phyloP scores from a whole-genome alignment of 2,888 invertebrate genomes.

The Drosophila subsilvestris region DNA sequence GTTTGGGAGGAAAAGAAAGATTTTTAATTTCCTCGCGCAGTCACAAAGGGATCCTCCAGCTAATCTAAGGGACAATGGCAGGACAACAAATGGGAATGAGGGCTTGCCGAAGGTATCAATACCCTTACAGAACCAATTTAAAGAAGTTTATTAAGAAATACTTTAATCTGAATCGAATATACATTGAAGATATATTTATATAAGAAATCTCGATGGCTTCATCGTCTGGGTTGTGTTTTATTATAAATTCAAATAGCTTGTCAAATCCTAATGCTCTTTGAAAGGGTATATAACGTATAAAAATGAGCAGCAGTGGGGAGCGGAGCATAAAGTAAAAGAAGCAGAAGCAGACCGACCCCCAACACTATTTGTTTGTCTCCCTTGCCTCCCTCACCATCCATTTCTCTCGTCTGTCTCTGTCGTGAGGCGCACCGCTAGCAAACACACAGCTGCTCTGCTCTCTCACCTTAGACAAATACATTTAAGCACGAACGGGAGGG shows the following conservation, averaged over 20 bases:
- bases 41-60: conserved; percentile 43
- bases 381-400: background rate
- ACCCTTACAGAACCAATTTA: background rate
- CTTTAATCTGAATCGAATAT: background rate
- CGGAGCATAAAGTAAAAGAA: background rate
- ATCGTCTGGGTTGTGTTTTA: conserved; percentile 10
- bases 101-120: background rate
- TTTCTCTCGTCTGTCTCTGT: conserved; percentile 27
- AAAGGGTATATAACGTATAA: background rate
- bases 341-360: background rate
- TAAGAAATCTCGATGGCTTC: background rate
- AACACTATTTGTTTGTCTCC: conserved; percentile 3
- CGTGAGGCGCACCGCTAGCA: conserved; percentile 58
- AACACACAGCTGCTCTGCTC: conserved; percentile 51
- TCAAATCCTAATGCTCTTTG: background rate
- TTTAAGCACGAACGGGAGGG: conserved; percentile 5
- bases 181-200: background rate
- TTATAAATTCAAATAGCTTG: background rate
- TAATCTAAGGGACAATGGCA: conserved; percentile 51
- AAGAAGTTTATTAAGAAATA: background rate
- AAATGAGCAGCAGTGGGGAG: background rate
- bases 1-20: conserved; percentile 24
- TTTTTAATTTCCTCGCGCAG: conserved; percentile 67
- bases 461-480: conserved; percentile 58
- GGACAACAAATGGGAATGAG: conserved; percentile 7